Evolutionary conservation across 2,113 vertebrate genomes (phyloP).

Genomic region (Heterocephalus glaber): DNA sequence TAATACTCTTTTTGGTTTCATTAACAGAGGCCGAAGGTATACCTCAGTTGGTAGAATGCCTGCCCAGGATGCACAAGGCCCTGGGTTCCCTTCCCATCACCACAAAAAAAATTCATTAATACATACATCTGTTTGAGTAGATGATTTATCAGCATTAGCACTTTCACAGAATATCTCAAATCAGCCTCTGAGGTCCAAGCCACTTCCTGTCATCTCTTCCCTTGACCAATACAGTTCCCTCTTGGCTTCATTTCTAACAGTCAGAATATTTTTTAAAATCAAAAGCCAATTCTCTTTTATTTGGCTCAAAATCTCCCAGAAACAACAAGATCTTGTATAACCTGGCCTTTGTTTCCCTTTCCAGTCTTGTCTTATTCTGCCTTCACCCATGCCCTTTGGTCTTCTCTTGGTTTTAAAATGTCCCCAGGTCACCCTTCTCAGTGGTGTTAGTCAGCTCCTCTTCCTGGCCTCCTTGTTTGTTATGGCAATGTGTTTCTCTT

Average conservation of each 20-base stretch:
- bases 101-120: not conserved
- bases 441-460: rapidly evolving
- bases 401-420: not conserved
- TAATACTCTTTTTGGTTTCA: not conserved
- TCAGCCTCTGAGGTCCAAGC: not conserved
- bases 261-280: not conserved
- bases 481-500: not conserved
- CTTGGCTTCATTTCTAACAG: not conserved
- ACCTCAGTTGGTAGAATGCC: not conserved
- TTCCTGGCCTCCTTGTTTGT: not conserved
- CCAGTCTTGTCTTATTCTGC: not conserved
- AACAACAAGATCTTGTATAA: too few species aligned
- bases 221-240: too few species aligned
- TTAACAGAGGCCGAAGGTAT: not conserved
- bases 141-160: not conserved
- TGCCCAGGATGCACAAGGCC: not conserved
- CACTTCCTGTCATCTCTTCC: not conserved
- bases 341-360: not conserved
- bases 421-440: not conserved
- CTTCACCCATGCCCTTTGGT: not conserved
- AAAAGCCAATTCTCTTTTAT: not conserved
- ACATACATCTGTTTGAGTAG: not conserved
- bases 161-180: not conserved
- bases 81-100: not conserved
- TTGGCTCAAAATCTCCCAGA: not conserved